These are phyloP conservation scores for Orius laevigatus DNA, from an alignment of 1,140 invertebrate species.

Conservation along the genomic window DNA sequence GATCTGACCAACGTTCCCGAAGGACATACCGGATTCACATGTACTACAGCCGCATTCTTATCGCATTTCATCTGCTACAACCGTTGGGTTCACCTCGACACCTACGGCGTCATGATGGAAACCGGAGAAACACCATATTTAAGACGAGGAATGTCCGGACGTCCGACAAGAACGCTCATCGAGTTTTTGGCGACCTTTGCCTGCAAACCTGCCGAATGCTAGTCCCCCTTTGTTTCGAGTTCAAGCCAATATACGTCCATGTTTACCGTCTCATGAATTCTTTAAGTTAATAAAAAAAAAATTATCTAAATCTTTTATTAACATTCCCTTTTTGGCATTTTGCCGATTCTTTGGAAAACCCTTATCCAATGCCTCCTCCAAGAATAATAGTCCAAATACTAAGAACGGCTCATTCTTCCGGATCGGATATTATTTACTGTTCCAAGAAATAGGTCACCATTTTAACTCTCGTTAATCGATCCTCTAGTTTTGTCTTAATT, in stretches of 20 bases:
- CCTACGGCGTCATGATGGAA: constrained; percentile 34
- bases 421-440: too few species aligned
- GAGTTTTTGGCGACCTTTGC: constrained; percentile 40
- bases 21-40: constrained; percentile 28
- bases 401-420: too few species aligned
- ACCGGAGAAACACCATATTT: constrained; percentile 26
- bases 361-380: too few species aligned
- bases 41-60: constrained; percentile 38
- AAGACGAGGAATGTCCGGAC: constrained; percentile 52
- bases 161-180: constrained; percentile 63
- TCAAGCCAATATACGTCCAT: neutral
- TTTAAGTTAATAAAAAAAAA: neutral
- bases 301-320: neutral
- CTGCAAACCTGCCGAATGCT: neutral
- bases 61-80: constrained; percentile 36
- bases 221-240: too few species aligned
- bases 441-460: neutral
- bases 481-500: neutral
- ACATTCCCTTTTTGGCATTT: neutral
- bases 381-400: too few species aligned
- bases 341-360: too few species aligned
- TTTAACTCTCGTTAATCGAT: neutral
- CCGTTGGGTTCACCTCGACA: constrained; percentile 41
- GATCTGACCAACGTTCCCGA: constrained; percentile 5
- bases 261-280: neutral